These are phyloP conservation scores for Benthochromis sp. DNA, from an alignment of 2,113 vertebrate genomes.

Conservation along the genomic window DNA sequence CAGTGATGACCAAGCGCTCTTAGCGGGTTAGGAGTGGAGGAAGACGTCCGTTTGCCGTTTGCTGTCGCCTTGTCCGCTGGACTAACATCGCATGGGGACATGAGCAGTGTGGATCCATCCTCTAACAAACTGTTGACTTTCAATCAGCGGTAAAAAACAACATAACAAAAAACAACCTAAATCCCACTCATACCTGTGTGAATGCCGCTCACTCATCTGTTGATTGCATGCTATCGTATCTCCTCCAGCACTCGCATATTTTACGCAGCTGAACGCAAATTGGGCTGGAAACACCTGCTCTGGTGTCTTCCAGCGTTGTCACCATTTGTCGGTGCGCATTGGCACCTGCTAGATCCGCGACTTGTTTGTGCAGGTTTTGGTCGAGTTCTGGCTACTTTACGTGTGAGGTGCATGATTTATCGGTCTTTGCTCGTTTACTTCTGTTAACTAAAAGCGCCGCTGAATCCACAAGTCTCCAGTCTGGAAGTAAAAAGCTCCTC, in stretches of 20 bases:
- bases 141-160: slow-evolving; percentile 69
- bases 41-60: background rate
- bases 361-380: background rate
- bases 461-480: slow-evolving; percentile 49
- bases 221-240: slow-evolving; percentile 29
- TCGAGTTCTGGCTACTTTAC: background rate
- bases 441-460: background rate
- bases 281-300: slow-evolving; percentile 17
- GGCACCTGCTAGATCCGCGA: background rate
- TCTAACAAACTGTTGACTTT: slow-evolving; percentile 75
- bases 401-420: background rate
- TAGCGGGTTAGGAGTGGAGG: slow-evolving; percentile 2
- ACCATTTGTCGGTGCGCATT: background rate
- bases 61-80: slow-evolving; percentile 36
- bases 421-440: background rate
- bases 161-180: background rate
- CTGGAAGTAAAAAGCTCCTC: slow-evolving; percentile 8
- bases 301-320: background rate
- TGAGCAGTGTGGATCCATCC: slow-evolving; percentile 68
- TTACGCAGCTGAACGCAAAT: background rate
- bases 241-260: slow-evolving; percentile 23
- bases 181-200: background rate
- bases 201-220: slow-evolving; percentile 45
- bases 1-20: slow-evolving; percentile 47
- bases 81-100: slow-evolving; percentile 67